These are phyloP conservation scores for Labroides dimidiatus DNA, from an alignment of 2,797 vertebrate species.

Conservation along the genomic window DNA sequence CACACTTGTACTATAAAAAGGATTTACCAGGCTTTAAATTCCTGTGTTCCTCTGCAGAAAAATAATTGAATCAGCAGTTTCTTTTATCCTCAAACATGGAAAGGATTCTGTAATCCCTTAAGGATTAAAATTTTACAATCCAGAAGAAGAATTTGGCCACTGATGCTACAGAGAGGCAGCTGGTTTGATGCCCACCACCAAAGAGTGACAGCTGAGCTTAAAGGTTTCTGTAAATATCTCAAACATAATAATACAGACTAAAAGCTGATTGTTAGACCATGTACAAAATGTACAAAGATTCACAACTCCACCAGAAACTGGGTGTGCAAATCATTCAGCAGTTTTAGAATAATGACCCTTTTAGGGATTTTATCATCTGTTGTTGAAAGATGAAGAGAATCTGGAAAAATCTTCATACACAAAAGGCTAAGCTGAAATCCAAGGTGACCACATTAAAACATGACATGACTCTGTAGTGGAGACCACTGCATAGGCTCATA, in stretches of 20 bases:
- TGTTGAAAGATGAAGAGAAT: no score
- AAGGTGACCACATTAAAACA: no score
- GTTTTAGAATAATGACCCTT: no score
- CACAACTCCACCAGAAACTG: no score
- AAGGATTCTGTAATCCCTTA: constrained; percentile 48
- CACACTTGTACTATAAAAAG: constrained; percentile 11
- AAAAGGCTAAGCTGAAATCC: no score
- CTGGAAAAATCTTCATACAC: no score
- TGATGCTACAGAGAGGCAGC: constrained; percentile 10
- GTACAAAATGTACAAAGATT: no score
- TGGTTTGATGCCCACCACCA: neutral
- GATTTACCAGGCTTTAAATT: constrained; percentile 35
- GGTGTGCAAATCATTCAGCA: no score
- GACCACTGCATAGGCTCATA: no score
- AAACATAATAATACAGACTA: neutral
- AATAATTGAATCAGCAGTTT: constrained; percentile 44
- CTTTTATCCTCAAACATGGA: constrained; percentile 44
- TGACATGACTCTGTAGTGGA: no score
- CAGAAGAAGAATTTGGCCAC: neutral
- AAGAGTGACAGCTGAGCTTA: neutral
- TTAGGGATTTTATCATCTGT: no score
- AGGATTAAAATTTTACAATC: constrained; percentile 43
- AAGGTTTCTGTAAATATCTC: neutral
- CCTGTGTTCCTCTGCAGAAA: neutral
- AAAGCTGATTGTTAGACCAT: neutral